Evolutionary conservation across 2,888 invertebrate species (phyloP).

Genomic region (Cylindroiulus punctatus): DNA sequence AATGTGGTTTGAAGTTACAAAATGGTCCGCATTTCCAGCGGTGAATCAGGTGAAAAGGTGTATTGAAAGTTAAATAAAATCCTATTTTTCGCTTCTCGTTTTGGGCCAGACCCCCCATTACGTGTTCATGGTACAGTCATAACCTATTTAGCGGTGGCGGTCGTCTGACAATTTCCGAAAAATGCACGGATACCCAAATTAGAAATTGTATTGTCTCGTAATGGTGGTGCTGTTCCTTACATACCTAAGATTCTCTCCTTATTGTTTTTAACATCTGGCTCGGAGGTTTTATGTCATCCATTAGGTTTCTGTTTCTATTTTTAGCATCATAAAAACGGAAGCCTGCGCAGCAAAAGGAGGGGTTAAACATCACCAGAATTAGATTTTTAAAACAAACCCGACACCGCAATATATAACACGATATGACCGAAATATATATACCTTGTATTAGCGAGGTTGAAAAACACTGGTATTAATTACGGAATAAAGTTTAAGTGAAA

Average conservation of each 20-base stretch:
- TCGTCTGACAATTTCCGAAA: constrained; percentile 45
- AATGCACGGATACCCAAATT: constrained; percentile 48
- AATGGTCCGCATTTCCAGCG: neutral
- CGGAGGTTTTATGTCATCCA: constrained; percentile 51
- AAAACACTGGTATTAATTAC: constrained; percentile 13
- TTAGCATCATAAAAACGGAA: constrained; percentile 46
- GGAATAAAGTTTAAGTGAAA: neutral
- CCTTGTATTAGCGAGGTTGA: neutral
- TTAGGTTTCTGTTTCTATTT: constrained; percentile 46
- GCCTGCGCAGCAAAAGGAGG: neutral
- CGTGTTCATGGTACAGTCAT: constrained; percentile 29
- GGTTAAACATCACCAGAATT: constrained; percentile 23
- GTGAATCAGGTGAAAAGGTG: neutral
- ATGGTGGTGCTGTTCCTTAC: constrained; percentile 52
- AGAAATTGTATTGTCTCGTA: constrained; percentile 51
- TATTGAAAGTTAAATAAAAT: neutral
- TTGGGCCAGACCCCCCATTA: neutral
- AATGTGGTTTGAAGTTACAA: neutral
- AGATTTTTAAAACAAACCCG: constrained; percentile 45
- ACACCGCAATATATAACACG: constrained; percentile 18
- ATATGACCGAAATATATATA: constrained; percentile 27
- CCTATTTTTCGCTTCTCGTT: neutral
- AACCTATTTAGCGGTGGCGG: constrained; percentile 41
- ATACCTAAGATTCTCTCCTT: constrained; percentile 51
- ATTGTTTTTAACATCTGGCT: constrained; percentile 51